Base-by-base conservation (phyloP, 2,888 invertebrate species). In the Andrena praecox region DNA sequence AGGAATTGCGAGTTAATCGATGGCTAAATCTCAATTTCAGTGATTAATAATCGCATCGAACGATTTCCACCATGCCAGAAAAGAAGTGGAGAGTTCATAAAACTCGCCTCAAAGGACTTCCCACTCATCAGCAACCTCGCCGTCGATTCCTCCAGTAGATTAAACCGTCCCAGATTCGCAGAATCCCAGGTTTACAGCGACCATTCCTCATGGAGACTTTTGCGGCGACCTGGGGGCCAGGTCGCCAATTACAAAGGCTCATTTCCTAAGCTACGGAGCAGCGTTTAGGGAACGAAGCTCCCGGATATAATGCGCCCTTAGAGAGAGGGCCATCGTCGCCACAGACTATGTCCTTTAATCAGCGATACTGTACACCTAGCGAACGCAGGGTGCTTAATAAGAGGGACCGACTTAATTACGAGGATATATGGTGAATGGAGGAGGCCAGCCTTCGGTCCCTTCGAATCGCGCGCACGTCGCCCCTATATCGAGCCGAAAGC, bases 341-440 rank as follows among this genome's bases (percentile, higher is more conserved):
- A 67, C 63, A 59, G 72, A 69, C 77, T 72, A 59, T 86, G 89
- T 90, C 85, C 87, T 89, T 89, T 91, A 90, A 91, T 90, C 90
- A 89, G 82, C 50, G 85, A 82, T 64, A 69, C 78, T 76, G 33
- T 77, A 80, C 83, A 78, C 33, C 80, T 84, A 78, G 76, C 66
- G 77, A 81, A 70, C 56, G 77, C 71, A 75, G 81, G 81, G 70
- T 73, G 87, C 84, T 89, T 87, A 87, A 89, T 90, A 90, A 88
- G 89, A 91, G 90, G 89, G 90, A 89, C 90, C 90, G 90, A 91
- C 92, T 93, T 93, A 93, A 93, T 93, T 92, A 93, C 92, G 89
- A 88, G 89, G 90, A 92, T 91, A 91, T 91, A 91, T 90, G 87
- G 91, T 87, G 77, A 87, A 90, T 85, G 89, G 56, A 72, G 83